Base-by-base conservation (phyloP, 2,797 vertebrate genomes). In the Columba guinea region DNA sequence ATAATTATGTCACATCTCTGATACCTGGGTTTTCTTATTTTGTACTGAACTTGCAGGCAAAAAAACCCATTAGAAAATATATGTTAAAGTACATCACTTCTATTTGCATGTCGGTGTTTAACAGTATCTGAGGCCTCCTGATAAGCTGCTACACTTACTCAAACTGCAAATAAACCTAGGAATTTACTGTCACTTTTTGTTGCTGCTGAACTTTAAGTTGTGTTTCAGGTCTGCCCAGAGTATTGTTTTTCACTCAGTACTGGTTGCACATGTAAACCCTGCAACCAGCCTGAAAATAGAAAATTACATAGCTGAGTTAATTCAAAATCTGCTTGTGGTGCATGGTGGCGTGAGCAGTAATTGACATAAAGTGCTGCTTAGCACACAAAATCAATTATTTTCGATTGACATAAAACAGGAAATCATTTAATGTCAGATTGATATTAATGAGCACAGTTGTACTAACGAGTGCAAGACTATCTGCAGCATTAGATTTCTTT, bases 291-390 rank as follows among this genome's bases (percentile, higher is more conserved):
- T 78, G 92, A 85, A 96, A 96, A 95, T 63, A 96, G 90, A 96
- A 89, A 92, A 95, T 94, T 92, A 93, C 96, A 92, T 92, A 92
- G 84, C 83, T 78, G 80, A 88, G 93, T 95, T 97, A 96, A 97
- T 94, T 97, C 95, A 96, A 97, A 96, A 96, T 84, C 92, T 96
- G 91, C 89, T 94, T 95, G 95, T 93, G 88, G 79, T 93, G 87
- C 91, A 94, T 83, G 90, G 93, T 80, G 86, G 90, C 3, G 12
- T 87, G 90, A 92, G 58, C 94, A 95, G 90, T 96, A 96, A 96
- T 96, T 95, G 96, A 95, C 96, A 94, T 65, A 95, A 97, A 97
- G 95, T 96, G 95, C 96, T 95, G 81, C 95, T 96, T 94, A 95
- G 91, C 90, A 94, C 94, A 95, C 53, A 87, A 81, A 96, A 97